Evolutionary conservation across 2,113 vertebrate species (phyloP).

Genomic region (Cryptotis parvus): DNA sequence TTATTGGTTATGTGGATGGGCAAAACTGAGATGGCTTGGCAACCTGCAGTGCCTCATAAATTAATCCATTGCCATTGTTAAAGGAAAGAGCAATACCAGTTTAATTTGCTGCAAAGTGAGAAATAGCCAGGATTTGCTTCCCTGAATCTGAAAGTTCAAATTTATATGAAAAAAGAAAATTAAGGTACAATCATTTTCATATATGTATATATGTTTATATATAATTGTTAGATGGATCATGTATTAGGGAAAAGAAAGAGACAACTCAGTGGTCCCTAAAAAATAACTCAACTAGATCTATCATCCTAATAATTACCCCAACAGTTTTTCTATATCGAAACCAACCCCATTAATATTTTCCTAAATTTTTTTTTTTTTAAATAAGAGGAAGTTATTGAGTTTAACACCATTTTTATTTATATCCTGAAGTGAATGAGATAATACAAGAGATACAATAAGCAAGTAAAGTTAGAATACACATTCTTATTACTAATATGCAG

Average conservation of each 20-base stretch:
- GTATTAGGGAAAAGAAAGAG: not conserved
- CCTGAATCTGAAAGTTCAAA: constrained; percentile 60
- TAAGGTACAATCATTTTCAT: constrained; percentile 15
- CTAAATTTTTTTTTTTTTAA: constrained; percentile 15
- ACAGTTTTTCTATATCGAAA: not conserved
- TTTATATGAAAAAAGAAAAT: constrained; percentile 10
- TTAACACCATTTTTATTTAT: not conserved
- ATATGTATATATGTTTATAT: not conserved
- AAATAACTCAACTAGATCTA: not conserved
- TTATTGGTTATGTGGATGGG: constrained; percentile 35
- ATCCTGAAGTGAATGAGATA: not conserved
- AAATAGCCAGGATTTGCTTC: not conserved
- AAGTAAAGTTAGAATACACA: not conserved
- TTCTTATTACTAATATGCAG: not conserved
- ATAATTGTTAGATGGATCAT: not conserved
- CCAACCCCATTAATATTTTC: not conserved
- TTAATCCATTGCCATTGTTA: constrained; percentile 55
- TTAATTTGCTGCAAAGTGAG: not conserved
- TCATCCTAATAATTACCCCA: not conserved
- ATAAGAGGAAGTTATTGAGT: not conserved
- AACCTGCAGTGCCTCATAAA: constrained; percentile 44
- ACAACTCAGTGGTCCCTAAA: not conserved
- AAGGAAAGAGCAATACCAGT: not conserved
- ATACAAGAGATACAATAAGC: not conserved
- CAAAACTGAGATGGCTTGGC: constrained; percentile 54